Evolutionary conservation across 2,888 invertebrate species (phyloP).

Genomic region (Gastrophysa polygoni): DNA sequence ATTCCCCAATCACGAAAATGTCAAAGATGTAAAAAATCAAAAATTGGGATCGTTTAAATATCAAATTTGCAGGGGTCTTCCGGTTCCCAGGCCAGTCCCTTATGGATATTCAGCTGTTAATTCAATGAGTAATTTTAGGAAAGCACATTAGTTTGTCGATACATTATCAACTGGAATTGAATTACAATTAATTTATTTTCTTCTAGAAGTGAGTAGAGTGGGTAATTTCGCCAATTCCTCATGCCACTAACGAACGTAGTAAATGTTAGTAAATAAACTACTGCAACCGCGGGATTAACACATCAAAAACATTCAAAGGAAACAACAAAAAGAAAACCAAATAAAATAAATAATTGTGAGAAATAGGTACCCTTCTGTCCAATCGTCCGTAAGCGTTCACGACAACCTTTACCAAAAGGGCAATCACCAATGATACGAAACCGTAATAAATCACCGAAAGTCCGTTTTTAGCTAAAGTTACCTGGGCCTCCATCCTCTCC

Average conservation of each 20-base stretch:
- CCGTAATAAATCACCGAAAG: conserved; percentile 51
- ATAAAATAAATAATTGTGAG: conserved; percentile 27
- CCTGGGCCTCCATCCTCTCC: conserved; percentile 52
- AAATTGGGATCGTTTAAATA: too few species aligned
- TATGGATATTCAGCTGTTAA: too few species aligned
- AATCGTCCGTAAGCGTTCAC: conserved; percentile 50
- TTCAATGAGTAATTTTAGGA: too few species aligned
- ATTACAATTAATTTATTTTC: too few species aligned
- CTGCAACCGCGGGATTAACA: conserved; percentile 17
- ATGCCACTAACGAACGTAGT: background rate
- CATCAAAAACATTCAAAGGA: conserved; percentile 16
- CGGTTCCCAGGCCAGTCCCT: too few species aligned
- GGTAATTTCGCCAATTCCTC: background rate
- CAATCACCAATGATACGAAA: conserved; percentile 52
- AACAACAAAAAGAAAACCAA: conserved; percentile 25
- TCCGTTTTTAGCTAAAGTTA: conserved; percentile 52
- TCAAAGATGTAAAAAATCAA: too few species aligned
- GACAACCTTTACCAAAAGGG: conserved; percentile 53
- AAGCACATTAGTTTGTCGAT: too few species aligned
- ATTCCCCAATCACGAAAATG: too few species aligned
- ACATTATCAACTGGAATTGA: too few species aligned
- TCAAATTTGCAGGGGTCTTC: too few species aligned
- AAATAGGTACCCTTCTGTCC: conserved; percentile 47
- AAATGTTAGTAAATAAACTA: conserved; percentile 22
- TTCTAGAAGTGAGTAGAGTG: too few species aligned